phyloP scores from a whole-genome alignment of 2,113 vertebrate genomes.

The Rhipidura dahli region DNA sequence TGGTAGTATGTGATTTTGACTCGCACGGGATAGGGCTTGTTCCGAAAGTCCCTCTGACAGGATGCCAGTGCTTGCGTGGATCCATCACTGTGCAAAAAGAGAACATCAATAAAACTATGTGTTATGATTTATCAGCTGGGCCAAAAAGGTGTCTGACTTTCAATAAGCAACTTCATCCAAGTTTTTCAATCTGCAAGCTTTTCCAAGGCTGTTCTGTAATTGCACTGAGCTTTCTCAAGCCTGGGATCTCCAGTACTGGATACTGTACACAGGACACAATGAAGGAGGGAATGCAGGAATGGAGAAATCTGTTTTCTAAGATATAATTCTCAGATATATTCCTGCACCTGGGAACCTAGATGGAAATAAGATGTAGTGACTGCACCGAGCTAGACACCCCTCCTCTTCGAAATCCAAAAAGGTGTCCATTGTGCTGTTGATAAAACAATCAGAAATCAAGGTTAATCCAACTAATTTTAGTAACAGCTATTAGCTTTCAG shows the following conservation, averaged over 20 bases:
- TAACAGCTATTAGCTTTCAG: background rate
- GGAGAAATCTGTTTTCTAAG: too few species aligned
- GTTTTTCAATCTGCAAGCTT: background rate
- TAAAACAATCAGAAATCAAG: background rate
- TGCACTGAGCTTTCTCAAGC: background rate
- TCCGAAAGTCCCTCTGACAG: slow-evolving; percentile 95
- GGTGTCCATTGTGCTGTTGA: background rate
- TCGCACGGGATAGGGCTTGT: slow-evolving; percentile 93
- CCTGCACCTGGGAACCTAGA: background rate
- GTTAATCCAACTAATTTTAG: background rate
- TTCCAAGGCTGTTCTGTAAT: background rate
- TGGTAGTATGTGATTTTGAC: slow-evolving; percentile 89
- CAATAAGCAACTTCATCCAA: background rate
- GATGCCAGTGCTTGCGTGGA: slow-evolving; percentile 85
- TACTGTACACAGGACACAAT: background rate
- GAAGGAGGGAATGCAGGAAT: background rate
- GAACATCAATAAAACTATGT: background rate
- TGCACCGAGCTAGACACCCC: background rate
- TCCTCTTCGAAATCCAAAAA: background rate
- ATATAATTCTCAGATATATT: background rate
- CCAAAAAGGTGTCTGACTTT: background rate
- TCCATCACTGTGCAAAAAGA: slow-evolving; percentile 81
- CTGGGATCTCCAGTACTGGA: background rate
- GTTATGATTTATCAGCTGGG: background rate
- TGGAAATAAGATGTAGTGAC: background rate